Evolutionary conservation across 2,888 invertebrate species (phyloP).

Genomic region (Eristalinus sepulchralis): DNA sequence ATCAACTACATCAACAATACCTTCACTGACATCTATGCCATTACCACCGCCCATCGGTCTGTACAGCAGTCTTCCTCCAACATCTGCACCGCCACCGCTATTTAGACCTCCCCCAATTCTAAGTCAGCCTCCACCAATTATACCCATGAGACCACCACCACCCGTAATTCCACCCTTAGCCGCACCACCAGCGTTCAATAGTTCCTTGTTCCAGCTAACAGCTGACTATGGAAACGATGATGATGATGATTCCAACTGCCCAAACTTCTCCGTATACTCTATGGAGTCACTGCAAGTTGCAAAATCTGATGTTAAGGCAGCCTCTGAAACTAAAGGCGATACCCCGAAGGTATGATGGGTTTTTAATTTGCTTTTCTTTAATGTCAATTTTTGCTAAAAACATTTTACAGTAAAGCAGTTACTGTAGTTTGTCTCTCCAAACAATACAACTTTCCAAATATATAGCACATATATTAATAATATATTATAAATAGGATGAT

Average conservation of each 20-base stretch:
- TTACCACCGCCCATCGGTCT: conserved; percentile 30
- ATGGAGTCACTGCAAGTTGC: conserved; percentile 87
- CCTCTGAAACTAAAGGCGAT: conserved; percentile 67
- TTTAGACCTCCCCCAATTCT: conserved; percentile 54
- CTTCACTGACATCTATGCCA: neutral
- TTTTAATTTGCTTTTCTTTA: conserved; percentile 19
- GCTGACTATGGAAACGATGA: conserved; percentile 80
- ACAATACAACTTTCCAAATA: conserved; percentile 58
- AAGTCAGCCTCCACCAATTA: conserved; percentile 73
- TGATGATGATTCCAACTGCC: conserved; percentile 87
- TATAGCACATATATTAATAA: no score
- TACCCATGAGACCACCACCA: conserved; percentile 64
- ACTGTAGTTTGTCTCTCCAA: neutral
- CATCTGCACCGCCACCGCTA: conserved; percentile 36
- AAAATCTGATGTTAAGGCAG: conserved; percentile 74
- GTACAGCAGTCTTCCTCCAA: conserved; percentile 32
- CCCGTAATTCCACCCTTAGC: conserved; percentile 76
- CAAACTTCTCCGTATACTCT: conserved; percentile 93
- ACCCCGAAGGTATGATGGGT: conserved; percentile 77
- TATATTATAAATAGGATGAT: no score
- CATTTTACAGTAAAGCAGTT: conserved; percentile 7
- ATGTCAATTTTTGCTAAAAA: conserved; percentile 15
- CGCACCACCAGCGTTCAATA: conserved; percentile 76
- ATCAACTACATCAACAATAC: conserved; percentile 11
- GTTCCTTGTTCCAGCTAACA: conserved; percentile 77